Evolutionary conservation across 2,888 invertebrate genomes (phyloP).

Genomic region (Trimorus sp.): DNA sequence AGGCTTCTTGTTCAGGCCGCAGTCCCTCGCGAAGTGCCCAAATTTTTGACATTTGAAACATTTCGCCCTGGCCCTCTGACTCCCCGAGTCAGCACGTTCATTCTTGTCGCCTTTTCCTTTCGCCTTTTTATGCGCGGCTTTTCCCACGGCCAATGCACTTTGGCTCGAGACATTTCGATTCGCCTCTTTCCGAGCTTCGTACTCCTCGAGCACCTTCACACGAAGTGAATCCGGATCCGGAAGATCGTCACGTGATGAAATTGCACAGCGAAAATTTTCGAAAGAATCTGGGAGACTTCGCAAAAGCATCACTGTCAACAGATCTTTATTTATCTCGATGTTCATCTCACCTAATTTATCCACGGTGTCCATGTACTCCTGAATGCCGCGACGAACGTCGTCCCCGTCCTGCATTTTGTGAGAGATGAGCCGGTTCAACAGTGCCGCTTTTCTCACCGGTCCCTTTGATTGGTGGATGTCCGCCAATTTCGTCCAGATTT

Average conservation of each 20-base stretch:
- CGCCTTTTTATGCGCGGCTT: neutral
- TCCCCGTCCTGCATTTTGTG: conserved; percentile 6
- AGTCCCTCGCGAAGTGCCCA: neutral
- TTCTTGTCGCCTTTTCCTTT: neutral
- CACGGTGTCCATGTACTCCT: neutral
- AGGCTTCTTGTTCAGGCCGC: neutral
- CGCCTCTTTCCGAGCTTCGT: neutral
- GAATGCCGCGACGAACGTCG: neutral
- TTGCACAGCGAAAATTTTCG: conserved; percentile 15
- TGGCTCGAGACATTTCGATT: neutral
- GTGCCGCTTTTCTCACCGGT: neutral
- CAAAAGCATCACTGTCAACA: conserved; percentile 12
- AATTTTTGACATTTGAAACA: conserved; percentile 1
- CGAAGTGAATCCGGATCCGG: conserved; percentile 9
- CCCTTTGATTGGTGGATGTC: conserved; percentile 2
- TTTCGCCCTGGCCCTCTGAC: neutral
- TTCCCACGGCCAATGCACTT: conserved; percentile 1
- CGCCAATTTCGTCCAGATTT: neutral
- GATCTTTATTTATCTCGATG: neutral
- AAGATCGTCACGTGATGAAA: conserved; percentile 1
- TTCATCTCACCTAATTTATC: neutral
- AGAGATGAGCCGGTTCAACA: neutral
- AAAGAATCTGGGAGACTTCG: conserved; percentile 10
- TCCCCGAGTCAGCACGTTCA: neutral
- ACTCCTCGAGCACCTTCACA: conserved; percentile 4